phyloP scores from a whole-genome alignment of 2,113 vertebrate genomes.

The Mystacornis crossleyi region DNA sequence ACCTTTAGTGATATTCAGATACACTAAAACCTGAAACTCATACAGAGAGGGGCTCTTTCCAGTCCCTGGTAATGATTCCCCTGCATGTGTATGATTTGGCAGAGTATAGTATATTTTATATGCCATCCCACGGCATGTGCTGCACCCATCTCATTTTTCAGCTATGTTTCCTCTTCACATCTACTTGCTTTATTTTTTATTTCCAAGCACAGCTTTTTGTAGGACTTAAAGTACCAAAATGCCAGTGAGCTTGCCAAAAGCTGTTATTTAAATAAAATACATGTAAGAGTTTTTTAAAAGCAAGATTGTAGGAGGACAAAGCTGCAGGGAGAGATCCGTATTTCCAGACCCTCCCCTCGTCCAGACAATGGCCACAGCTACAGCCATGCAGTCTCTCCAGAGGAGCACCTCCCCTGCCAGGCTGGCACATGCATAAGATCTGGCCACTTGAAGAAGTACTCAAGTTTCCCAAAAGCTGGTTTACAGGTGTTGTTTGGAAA shows the following conservation, averaged over 20 bases:
- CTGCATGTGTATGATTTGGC: neutral
- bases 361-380: neutral
- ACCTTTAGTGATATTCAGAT: neutral
- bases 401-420: neutral
- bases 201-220: neutral
- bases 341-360: neutral
- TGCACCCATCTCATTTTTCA: neutral
- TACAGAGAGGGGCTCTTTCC: neutral
- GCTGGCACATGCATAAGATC: neutral
- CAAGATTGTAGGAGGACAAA: neutral
- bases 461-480: neutral
- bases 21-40: neutral
- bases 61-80: neutral
- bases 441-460: neutral
- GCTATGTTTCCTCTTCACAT: neutral
- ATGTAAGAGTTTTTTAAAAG: neutral
- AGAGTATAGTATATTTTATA: neutral
- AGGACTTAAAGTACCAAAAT: conserved; percentile 4
- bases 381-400: neutral
- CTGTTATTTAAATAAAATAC: neutral
- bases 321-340: neutral
- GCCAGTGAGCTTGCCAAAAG: neutral
- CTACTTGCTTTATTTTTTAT: conserved; percentile 6
- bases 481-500: neutral
- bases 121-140: neutral